phyloP scores from a whole-genome alignment of 1,140 invertebrate genomes.

The Caligus rogercresseyi region DNA sequence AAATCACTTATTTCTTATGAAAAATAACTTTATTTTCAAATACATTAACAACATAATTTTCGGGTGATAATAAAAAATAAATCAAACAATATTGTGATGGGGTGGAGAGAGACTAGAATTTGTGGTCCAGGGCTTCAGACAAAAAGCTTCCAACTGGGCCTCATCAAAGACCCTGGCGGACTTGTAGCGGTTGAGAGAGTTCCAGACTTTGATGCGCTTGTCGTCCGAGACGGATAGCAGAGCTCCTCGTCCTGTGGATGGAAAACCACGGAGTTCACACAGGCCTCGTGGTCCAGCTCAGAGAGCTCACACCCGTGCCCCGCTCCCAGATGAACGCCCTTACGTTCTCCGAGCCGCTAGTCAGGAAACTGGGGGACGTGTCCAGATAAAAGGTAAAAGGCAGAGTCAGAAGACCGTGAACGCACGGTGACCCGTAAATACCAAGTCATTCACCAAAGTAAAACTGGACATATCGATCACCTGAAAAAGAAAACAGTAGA shows the following conservation, averaged over 20 bases:
- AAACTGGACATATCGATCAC: neutral
- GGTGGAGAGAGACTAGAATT: neutral
- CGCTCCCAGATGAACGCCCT: conserved; percentile 70
- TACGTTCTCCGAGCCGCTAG: conserved; percentile 66
- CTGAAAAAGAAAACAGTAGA: conserved; percentile 10
- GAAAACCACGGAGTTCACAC: conserved; percentile 72
- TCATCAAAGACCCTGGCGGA: neutral
- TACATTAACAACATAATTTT: too few species aligned
- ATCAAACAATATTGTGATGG: too few species aligned
- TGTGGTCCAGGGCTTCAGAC: neutral
- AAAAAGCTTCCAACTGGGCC: neutral
- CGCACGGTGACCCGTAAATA: conserved; percentile 46
- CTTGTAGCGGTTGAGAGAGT: neutral
- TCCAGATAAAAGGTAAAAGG: conserved; percentile 77
- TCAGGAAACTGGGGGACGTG: conserved; percentile 42
- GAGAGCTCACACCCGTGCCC: conserved; percentile 58
- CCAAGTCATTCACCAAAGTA: neutral
- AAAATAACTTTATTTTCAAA: too few species aligned
- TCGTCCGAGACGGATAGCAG: conserved; percentile 64
- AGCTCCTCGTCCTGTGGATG: conserved; percentile 66
- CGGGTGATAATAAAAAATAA: too few species aligned
- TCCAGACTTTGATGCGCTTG: conserved; percentile 53
- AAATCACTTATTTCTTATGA: too few species aligned
- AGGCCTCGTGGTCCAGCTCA: conserved; percentile 56
- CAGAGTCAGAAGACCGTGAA: conserved; percentile 72